Conservation (phyloP, 1,140 invertebrate species). For the Mizuhopecten yessoensis region DNA sequence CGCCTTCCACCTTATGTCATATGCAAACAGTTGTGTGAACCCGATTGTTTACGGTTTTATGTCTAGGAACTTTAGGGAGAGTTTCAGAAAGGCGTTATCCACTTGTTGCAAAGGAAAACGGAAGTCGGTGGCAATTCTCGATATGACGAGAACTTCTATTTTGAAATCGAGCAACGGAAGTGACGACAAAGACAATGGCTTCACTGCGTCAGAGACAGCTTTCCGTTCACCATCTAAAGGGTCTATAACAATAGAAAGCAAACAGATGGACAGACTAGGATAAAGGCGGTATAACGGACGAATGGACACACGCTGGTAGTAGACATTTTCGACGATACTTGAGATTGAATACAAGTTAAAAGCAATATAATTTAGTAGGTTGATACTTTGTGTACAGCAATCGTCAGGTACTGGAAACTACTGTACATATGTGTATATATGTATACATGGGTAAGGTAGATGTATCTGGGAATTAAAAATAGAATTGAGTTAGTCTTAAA, state of each 20-base stretch:
- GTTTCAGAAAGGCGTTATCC: conserved; percentile 59
- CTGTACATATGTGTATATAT: too few relatives aligned
- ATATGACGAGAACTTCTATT: conserved; percentile 58
- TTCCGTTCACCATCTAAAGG: conserved; percentile 13
- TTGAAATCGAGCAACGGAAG: conserved; percentile 61
- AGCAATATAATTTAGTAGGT: neutral
- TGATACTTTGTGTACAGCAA: too few relatives aligned
- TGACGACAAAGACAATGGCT: conserved; percentile 58
- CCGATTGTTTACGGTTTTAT: conserved; percentile 92
- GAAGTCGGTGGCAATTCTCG: conserved; percentile 6
- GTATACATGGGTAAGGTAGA: too few relatives aligned
- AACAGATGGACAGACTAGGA: neutral
- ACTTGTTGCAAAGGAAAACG: conserved; percentile 49
- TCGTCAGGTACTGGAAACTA: too few relatives aligned
- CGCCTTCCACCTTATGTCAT: conserved; percentile 87
- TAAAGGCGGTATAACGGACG: neutral
- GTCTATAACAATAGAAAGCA: neutral
- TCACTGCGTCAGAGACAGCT: neutral
- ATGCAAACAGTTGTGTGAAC: conserved; percentile 88
- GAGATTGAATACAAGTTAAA: neutral
- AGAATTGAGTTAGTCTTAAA: too few relatives aligned
- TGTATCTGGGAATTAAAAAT: too few relatives aligned
- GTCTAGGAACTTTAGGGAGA: conserved; percentile 86
- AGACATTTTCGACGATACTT: neutral
- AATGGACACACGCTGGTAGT: neutral